These are phyloP conservation scores for Meloidogyne exigua DNA, from an alignment of 1,140 invertebrate species.

Conservation along the genomic window DNA sequence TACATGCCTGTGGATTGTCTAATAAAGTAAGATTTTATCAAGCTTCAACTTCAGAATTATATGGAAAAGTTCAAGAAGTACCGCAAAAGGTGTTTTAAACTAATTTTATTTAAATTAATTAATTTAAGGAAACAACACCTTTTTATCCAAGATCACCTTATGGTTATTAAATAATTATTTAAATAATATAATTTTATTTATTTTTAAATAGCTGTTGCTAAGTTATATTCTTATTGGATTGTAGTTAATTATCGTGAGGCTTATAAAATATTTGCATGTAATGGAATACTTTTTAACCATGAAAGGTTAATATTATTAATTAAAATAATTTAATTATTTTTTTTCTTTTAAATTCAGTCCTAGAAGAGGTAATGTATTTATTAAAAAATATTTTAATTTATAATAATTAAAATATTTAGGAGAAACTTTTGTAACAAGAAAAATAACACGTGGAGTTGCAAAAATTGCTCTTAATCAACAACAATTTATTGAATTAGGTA, in stretches of 20 bases:
- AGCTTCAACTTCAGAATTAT: conserved; percentile 95
- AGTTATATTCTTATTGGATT: conserved; percentile 98
- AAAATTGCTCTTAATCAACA: conserved; percentile 71
- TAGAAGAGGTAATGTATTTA: conserved; percentile 72
- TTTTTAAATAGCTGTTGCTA: conserved; percentile 82
- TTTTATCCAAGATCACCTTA: conserved; percentile 99
- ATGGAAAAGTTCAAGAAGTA: conserved; percentile 92
- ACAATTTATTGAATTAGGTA: conserved; percentile 85
- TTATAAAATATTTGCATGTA: conserved; percentile 94
- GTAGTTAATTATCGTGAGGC: conserved; percentile 96
- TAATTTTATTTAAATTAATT: not conserved
- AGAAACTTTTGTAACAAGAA: conserved; percentile 97
- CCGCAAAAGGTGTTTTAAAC: conserved; percentile 75
- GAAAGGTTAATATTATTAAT: conserved; percentile 74
- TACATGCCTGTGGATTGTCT: conserved; percentile 84
- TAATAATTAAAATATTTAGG: conserved; percentile 62
- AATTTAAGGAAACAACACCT: conserved; percentile 81
- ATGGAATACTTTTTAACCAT: conserved; percentile 98
- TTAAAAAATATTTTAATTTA: conserved; percentile 25
- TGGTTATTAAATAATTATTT: conserved; percentile 69
- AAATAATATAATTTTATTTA: conserved; percentile 11
- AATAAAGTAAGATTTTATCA: conserved; percentile 89
- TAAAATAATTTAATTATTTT: not conserved
- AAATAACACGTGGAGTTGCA: conserved; percentile 87
- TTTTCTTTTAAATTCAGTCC: conserved; percentile 70